These are phyloP conservation scores for Pristionchus arcanus DNA, from an alignment of 2,888 invertebrate genomes.

Conservation along the genomic window DNA sequence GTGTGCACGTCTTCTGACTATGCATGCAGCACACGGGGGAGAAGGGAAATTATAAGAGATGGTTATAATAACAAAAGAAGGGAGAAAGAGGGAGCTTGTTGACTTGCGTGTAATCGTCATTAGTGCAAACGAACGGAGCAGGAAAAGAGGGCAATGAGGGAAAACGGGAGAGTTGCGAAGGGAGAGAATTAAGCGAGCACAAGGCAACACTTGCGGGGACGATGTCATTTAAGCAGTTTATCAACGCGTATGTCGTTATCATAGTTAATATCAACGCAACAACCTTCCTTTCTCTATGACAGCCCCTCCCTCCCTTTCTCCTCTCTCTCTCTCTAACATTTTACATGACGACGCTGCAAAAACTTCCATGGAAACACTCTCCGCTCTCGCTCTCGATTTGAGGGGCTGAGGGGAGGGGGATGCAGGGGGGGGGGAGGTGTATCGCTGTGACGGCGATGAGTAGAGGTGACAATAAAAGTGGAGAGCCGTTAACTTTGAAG, in stretches of 20 bases:
- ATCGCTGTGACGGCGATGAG: no score
- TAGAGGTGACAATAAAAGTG: no score
- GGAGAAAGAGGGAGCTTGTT: neutral
- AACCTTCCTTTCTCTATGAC: neutral
- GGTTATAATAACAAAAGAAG: neutral
- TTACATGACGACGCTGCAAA: constrained; percentile 2
- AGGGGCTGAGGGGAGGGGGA: neutral
- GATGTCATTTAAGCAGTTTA: neutral
- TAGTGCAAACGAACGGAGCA: constrained; percentile 5
- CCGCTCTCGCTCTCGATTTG: neutral
- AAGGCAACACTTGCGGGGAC: no score
- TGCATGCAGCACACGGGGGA: neutral
- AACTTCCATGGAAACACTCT: constrained; percentile 2
- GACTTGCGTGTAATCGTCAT: neutral
- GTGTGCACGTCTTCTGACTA: neutral
- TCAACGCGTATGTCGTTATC: no score
- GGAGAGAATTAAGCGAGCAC: constrained; percentile 28
- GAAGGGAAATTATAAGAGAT: neutral
- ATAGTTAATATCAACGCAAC: constrained; percentile 20
- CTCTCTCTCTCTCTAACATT: constrained; percentile 5
- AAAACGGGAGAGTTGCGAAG: neutral
- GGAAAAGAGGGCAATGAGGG: neutral
- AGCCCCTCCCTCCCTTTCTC: no score
- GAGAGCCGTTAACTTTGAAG: no score
- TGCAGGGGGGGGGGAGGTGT: neutral